Base-by-base conservation (phyloP, 2,797 vertebrate genomes). In the Trematomus bernacchii region DNA sequence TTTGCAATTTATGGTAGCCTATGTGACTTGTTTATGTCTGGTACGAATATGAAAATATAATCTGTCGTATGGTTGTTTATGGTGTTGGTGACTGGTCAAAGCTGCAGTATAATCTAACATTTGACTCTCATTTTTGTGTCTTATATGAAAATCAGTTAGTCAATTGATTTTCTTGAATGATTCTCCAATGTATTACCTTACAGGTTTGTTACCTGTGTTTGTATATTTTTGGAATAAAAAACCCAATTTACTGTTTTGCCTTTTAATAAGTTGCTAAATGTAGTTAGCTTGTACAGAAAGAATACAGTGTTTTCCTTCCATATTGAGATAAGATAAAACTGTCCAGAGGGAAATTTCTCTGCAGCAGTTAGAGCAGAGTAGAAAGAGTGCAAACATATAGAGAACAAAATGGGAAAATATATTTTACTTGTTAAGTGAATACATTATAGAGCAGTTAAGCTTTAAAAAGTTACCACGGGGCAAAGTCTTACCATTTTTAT, bases 221-320 rank as follows among this genome's bases (percentile, higher is more conserved):
- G 61, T 82, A 77, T 83, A 75, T 86, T 86, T 89, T 81, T 65
- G 37, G 30, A 91, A 86, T 86, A 40, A 83, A 91, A 89, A 80
- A 66, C 37, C 61, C 6, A 72, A 53, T 70, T 19, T 46, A 76
- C 48, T 76, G 10, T 50, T 59, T 78, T 50, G 3, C 7, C 51
- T 71, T 66, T 66, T 44, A 6, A 18, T 18, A 12, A 57, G 14
- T 66, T 37, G 18, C 10, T 54, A 47, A 8, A 18, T 57, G 27
- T 0, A 37, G 6, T 58, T 66, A 5, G 2, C 30, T 19, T 37
- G 19, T 42, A 50, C 3, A 37, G 14, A 66, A 48, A 8, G 9
- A 40, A 10, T 3, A 8, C 4, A 3, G 18, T 33, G 37, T 23
- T 48, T 16, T 51, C 4, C 30, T 9, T 53, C 47, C 6, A 14